phyloP scores from a whole-genome alignment of 2,113 vertebrate species.

The Lamprotornis superbus region DNA sequence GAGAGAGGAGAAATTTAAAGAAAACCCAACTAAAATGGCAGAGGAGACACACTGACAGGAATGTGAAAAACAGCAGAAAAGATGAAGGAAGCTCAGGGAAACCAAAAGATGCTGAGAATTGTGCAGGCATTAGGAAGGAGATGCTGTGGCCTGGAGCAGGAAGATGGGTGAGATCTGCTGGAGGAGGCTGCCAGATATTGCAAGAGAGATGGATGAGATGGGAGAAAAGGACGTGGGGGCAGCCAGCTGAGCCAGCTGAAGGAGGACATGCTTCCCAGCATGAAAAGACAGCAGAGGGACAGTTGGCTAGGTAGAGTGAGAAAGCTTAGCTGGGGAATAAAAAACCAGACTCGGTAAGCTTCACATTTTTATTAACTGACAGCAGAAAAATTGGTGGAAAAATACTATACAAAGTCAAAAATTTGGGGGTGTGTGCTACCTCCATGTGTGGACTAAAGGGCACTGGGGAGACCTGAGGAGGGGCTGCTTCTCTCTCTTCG shows the following conservation, averaged over 20 bases:
- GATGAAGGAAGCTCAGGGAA: background rate
- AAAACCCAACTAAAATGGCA: background rate
- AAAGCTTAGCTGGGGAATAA: background rate
- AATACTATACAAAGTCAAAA: conserved; percentile 7
- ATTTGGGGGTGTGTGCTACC: background rate
- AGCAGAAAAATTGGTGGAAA: background rate
- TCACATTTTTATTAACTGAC: conserved; percentile 9
- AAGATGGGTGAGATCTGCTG: background rate
- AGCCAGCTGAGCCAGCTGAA: background rate
- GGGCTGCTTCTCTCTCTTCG: background rate
- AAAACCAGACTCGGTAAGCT: background rate
- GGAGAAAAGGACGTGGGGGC: background rate
- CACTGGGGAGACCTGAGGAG: background rate
- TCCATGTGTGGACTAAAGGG: background rate
- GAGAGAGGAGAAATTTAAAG: background rate
- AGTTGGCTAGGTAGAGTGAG: background rate
- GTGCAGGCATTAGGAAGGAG: background rate
- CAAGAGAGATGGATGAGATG: background rate
- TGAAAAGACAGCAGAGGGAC: background rate
- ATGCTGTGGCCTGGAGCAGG: background rate
- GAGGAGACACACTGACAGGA: background rate
- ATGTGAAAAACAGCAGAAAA: background rate
- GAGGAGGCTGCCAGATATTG: background rate
- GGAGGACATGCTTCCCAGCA: background rate
- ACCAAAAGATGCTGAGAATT: background rate